Percentiles rank a stretch among this genome's conserved stretches.
These are phyloP conservation scores for Microctonus brassicae DNA, from an alignment of 2,888 invertebrate genomes.

Conservation along the genomic window DNA sequence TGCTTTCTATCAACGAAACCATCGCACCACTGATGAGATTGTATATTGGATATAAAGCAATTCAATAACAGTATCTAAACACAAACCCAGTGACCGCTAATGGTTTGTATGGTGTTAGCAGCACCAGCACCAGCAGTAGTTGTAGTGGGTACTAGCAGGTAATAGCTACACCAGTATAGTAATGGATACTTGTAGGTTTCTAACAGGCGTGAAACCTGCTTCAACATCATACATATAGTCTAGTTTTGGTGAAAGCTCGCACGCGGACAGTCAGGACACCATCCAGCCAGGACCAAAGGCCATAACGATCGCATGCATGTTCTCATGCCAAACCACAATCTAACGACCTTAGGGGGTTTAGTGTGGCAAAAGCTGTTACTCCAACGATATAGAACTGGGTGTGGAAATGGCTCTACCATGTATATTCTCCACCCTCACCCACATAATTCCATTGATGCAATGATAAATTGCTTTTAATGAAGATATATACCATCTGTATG, in stretches of 20 bases:
- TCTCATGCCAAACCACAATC: slow-evolving; percentile 66
- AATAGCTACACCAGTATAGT: neutral
- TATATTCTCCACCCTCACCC: slow-evolving; percentile 17
- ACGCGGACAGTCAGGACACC: too few relatives aligned
- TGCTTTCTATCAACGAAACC: neutral
- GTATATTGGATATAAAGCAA: slow-evolving; percentile 49
- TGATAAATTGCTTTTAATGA: slow-evolving; percentile 65
- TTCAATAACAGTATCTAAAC: slow-evolving; percentile 60
- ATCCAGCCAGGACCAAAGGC: slow-evolving; percentile 33
- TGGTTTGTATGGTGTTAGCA: slow-evolving; percentile 43
- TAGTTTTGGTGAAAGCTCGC: neutral
- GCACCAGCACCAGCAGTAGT: neutral
- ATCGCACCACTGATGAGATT: slow-evolving; percentile 22
- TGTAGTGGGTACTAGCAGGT: neutral
- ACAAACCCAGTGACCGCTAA: slow-evolving; percentile 54
- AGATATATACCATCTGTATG: slow-evolving; percentile 52
- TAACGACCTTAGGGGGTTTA: slow-evolving; percentile 66
- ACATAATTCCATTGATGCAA: slow-evolving; percentile 49
- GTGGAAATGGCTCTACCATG: slow-evolving; percentile 11
- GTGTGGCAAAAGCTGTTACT: slow-evolving; percentile 50
- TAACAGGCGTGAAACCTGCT: slow-evolving; percentile 13
- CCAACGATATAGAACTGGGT: slow-evolving; percentile 17
- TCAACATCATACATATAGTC: slow-evolving; percentile 12
- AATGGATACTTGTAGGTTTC: neutral
- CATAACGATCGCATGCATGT: slow-evolving; percentile 63